phyloP scores from a whole-genome alignment of 2,797 vertebrate genomes.

The Hydrolagus colliei region DNA sequence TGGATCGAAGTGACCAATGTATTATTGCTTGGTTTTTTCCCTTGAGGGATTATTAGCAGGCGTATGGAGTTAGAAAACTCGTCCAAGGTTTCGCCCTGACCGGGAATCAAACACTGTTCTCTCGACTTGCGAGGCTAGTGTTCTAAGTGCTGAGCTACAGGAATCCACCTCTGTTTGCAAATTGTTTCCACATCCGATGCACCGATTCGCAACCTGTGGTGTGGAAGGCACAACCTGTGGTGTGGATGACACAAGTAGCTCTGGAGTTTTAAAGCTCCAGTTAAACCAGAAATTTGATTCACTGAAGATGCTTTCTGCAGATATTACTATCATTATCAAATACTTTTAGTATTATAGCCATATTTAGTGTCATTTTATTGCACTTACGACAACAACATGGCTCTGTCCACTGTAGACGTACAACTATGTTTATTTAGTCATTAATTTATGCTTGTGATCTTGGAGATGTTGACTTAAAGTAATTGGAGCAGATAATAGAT shows the following conservation, averaged over 20 bases:
- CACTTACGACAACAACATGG: background rate
- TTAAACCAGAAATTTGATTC: slow-evolving; percentile 35
- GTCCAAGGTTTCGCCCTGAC: too few relatives aligned
- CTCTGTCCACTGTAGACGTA: too few relatives aligned
- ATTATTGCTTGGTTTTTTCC: too few relatives aligned
- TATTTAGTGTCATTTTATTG: background rate
- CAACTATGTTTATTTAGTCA: background rate
- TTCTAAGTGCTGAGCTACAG: too few relatives aligned
- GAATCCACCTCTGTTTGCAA: background rate
- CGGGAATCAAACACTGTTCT: too few relatives aligned
- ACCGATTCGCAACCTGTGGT: slow-evolving; percentile 42
- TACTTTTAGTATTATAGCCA: background rate
- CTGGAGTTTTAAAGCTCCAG: slow-evolving; percentile 34
- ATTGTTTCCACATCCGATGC: background rate
- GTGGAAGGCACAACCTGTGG: slow-evolving; percentile 46
- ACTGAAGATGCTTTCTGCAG: slow-evolving; percentile 36
- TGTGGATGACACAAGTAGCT: slow-evolving; percentile 37
- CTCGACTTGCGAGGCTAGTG: too few relatives aligned
- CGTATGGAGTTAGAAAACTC: too few relatives aligned
- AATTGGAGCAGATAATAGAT: slow-evolving; percentile 4
- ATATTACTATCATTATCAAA: slow-evolving; percentile 3
- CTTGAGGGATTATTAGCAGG: too few relatives aligned
- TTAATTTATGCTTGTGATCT: slow-evolving; percentile 30
- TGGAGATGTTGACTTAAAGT: background rate
- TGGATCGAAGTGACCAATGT: too few relatives aligned